A percentile compares a stretch with the other conserved stretches of the same genome.
Evolutionary conservation across 2,888 invertebrate genomes (phyloP).

Genomic region (Drosophila fulvimacula): DNA sequence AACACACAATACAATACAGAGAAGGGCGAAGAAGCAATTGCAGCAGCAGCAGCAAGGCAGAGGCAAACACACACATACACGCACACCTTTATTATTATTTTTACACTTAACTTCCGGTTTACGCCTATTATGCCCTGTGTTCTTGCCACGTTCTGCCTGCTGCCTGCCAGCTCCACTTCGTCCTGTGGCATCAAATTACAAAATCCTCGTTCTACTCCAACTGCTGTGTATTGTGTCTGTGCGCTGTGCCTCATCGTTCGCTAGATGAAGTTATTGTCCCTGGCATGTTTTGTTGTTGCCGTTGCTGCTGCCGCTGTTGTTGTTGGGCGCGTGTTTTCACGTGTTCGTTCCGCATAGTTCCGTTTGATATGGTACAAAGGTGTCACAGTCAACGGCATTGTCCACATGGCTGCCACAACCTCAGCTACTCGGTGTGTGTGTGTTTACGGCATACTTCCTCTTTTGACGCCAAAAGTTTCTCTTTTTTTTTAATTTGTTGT

Average conservation of each 20-base stretch:
- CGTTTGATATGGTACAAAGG: conserved; percentile 79
- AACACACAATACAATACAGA: conserved; percentile 1
- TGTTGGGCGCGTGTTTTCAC: conserved; percentile 67
- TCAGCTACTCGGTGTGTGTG: conserved; percentile 20
- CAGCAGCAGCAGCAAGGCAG: conserved; percentile 7
- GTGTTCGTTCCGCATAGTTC: conserved; percentile 80
- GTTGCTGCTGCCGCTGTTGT: conserved; percentile 37
- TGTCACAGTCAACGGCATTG: conserved; percentile 65
- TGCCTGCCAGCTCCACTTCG: conserved; percentile 3
- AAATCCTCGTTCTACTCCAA: conserved; percentile 47
- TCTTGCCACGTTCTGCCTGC: conserved; percentile 2
- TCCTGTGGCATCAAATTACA: conserved; percentile 76
- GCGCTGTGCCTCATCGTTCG: conserved; percentile 22
- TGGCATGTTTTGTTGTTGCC: conserved; percentile 64
- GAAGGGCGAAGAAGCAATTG: conserved; percentile 48
- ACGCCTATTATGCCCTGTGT: conserved; percentile 71
- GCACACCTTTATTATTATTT: conserved; percentile 80
- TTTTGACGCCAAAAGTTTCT: conserved; percentile 46
- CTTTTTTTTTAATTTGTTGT: conserved; percentile 1
- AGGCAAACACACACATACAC: conserved; percentile 35
- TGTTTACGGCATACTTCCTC: conserved; percentile 37
- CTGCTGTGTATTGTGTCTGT: conserved; percentile 27
- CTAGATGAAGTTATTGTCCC: conserved; percentile 75
- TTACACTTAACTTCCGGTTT: conserved; percentile 81
- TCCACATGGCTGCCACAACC: conserved; percentile 57